A percentile compares a stretch with the other conserved stretches of the same genome.
Conservation (phyloP, 2,888 invertebrate species). For the Leucophenga maculata region DNA sequence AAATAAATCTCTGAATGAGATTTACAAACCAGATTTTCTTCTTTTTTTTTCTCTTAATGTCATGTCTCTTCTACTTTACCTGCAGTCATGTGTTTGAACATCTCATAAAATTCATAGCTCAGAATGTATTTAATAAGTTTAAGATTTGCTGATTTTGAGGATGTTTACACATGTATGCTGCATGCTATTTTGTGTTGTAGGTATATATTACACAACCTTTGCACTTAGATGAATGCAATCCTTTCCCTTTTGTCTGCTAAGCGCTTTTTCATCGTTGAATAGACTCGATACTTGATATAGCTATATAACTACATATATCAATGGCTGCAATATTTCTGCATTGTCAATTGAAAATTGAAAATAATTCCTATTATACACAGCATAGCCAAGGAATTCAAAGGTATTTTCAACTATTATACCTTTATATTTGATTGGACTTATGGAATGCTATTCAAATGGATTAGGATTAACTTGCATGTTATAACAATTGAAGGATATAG, state of each 20-base stretch:
- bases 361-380: too few relatives aligned
- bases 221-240: background rate
- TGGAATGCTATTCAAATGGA: too few relatives aligned
- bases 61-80: too few relatives aligned
- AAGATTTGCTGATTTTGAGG: too few relatives aligned
- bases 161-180: too few relatives aligned
- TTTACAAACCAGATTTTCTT: conserved; percentile 30
- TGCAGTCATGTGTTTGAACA: conserved; percentile 41
- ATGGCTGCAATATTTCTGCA: too few relatives aligned
- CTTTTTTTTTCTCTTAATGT: conserved; percentile 1
- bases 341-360: too few relatives aligned
- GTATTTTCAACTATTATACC: conserved; percentile 27
- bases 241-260: conserved; percentile 27
- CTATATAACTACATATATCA: too few relatives aligned
- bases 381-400: conserved; percentile 35
- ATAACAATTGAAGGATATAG: too few relatives aligned
- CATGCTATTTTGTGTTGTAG: background rate
- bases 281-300: conserved; percentile 34
- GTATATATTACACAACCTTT: background rate
- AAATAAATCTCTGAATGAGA: conserved; percentile 56
- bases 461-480: too few relatives aligned
- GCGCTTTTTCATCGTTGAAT: conserved; percentile 47
- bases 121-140: conserved; percentile 14
- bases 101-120: conserved; percentile 32
- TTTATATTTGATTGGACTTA: too few relatives aligned